Evolutionary conservation across 1,140 invertebrate genomes (phyloP), one percentile per base, ranked within the genome.

Genomic region (Drosophila truncata): DNA sequence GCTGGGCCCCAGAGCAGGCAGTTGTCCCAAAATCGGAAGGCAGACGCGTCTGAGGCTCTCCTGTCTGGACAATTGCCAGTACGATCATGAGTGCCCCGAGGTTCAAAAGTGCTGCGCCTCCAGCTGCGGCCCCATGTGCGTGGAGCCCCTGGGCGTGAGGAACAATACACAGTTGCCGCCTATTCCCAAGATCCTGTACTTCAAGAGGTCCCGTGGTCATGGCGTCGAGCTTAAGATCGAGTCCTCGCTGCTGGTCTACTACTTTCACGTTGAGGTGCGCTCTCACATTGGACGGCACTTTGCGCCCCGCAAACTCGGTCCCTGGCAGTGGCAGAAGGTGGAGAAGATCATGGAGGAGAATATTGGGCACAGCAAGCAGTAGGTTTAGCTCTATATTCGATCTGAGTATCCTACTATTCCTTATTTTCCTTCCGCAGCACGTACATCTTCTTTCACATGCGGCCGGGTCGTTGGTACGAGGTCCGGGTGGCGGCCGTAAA

Each of bases 381-480:
- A 79, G 50, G 85, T 84, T 49, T 10, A 66, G 4, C 16, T 25
- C 8, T 3, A 6, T 13, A 5, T 9, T 2, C 8, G 8, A 35
- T 23, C 14, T 11, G 11, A 25, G 8, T 3, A 7, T 47, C 10
- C 13, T 16, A 2, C 50, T 16, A 54, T 23, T 54, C 4, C 9
- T n/a, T 33, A 20, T 41, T 25, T 46, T 35, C 11, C 2, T 10
- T n/a, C 72, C 70, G 35, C 54, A 93, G 78, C 63, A 93, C 94
- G 1, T 94, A 94, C 67, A 94, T 94, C 10, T 94, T 94, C 3
- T 93, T 96, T 11, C 94, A 94, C 16, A 90, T 96, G 47, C 95
- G 95, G 78, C 95, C 95, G 0, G 96, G 96, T 18, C 94, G 95
- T 18, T 96, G 96, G 96, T 97, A 97, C 91, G 95, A 96, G 81